Evolutionary conservation across 2,888 invertebrate genomes (phyloP).

Genomic region (Aphidoletes aphidimyza): DNA sequence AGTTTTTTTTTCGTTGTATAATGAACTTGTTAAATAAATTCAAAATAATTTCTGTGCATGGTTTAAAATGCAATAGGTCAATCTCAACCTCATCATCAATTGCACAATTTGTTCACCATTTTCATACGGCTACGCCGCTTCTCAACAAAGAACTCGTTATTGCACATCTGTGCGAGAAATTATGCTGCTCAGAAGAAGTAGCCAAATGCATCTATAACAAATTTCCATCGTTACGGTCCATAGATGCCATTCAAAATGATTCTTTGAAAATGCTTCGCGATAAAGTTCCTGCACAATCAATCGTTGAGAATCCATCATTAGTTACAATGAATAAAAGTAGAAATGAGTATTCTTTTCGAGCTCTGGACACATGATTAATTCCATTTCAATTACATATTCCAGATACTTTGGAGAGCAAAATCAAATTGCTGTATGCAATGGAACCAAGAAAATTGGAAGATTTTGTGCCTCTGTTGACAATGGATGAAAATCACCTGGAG

Average conservation of each 20-base stretch:
- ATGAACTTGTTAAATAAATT: neutral
- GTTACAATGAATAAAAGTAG: neutral
- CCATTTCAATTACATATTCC: neutral
- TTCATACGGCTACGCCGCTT: neutral
- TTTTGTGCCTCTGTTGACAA: neutral
- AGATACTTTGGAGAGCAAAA: neutral
- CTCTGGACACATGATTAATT: too few species aligned
- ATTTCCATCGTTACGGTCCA: slow-evolving; percentile 1
- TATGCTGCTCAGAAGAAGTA: neutral
- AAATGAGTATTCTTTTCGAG: neutral
- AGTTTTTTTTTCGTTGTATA: too few species aligned
- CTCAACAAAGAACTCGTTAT: neutral
- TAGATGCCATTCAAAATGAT: neutral
- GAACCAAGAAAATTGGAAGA: neutral
- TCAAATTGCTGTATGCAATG: neutral
- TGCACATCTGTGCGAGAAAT: neutral
- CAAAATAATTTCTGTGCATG: neutral
- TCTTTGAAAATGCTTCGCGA: neutral
- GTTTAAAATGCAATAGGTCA: neutral
- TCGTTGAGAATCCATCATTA: neutral
- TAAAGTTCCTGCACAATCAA: neutral
- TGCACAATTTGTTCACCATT: neutral
- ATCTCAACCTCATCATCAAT: neutral
- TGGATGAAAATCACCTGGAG: neutral
- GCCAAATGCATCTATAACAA: neutral